These are phyloP conservation scores for Zoanthus solanderi DNA, from an alignment of 92 coral and sea anemone genomes.

Conservation along the genomic window DNA sequence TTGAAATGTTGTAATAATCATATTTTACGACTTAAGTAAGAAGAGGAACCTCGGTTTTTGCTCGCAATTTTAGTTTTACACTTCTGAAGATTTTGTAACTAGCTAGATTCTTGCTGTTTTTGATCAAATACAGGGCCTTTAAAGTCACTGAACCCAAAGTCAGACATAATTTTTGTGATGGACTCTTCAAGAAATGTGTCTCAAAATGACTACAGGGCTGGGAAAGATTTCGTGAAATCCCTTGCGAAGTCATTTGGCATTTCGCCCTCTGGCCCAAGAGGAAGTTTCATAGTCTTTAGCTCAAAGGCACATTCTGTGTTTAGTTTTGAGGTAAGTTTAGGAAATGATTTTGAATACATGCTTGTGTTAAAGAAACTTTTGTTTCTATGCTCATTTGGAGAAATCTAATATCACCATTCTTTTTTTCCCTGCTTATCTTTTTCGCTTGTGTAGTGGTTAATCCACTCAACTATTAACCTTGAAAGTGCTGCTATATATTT, in stretches of 20 bases:
- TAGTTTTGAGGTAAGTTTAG: slow-evolving; percentile 46
- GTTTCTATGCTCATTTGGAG: neutral
- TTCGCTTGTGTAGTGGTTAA: neutral
- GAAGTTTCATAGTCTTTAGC: slow-evolving; percentile 83
- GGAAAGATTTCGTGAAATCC: slow-evolving; percentile 70
- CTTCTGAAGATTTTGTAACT: neutral
- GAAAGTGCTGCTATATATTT: too few relatives aligned
- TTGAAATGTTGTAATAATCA: too few relatives aligned
- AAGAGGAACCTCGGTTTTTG: too few relatives aligned
- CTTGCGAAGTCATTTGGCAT: slow-evolving; percentile 72
- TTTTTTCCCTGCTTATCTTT: neutral
- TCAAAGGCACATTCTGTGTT: slow-evolving; percentile 77
- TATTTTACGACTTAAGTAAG: too few relatives aligned
- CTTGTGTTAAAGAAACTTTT: neutral
- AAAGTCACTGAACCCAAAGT: slow-evolving; percentile 23
- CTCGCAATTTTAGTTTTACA: too few relatives aligned
- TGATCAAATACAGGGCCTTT: neutral
- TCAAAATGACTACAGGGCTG: slow-evolving; percentile 49
- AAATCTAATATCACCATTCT: neutral
- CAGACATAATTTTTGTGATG: slow-evolving; percentile 74
- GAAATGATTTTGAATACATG: neutral
- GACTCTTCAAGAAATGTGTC: slow-evolving; percentile 71
- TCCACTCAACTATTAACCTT: too few relatives aligned
- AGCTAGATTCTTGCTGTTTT: neutral
- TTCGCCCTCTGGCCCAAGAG: slow-evolving; percentile 81